Percentiles rank a stretch among this genome's conserved stretches.
phyloP scores from a whole-genome alignment of 2,797 vertebrate species.

The Squalus acanthias region DNA sequence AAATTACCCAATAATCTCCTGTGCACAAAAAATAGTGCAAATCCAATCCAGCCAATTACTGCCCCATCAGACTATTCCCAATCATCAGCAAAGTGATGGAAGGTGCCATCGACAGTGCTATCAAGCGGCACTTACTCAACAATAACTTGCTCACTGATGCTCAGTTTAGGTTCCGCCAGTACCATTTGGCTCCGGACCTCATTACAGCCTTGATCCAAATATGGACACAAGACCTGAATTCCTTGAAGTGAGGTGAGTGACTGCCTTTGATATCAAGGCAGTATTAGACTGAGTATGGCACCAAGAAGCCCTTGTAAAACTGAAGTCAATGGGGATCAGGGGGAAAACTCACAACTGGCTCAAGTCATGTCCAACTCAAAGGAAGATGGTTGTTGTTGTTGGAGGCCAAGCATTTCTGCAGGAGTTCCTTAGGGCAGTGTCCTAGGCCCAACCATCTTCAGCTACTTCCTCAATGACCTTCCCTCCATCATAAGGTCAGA shows the following conservation, averaged over 20 bases:
- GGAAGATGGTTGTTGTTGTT: neutral
- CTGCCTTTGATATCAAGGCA: neutral
- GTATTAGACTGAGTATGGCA: neutral
- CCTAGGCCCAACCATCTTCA: neutral
- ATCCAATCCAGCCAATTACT: neutral
- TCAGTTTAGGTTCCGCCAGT: neutral
- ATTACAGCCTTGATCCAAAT: neutral
- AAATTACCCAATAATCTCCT: neutral
- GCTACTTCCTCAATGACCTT: neutral
- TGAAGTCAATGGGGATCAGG: neutral
- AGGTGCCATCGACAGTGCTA: neutral
- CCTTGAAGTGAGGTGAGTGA: neutral
- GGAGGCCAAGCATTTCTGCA: neutral
- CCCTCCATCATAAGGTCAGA: neutral
- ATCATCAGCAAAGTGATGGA: neutral
- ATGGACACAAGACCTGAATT: neutral
- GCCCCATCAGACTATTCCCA: neutral
- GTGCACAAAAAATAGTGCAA: neutral
- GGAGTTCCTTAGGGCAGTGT: neutral
- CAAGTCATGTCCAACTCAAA: neutral
- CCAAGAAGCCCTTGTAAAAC: neutral
- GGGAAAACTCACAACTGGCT: neutral
- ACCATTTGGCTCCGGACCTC: neutral
- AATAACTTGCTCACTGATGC: neutral
- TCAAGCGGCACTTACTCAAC: neutral